Evolutionary conservation across 2,113 vertebrate species (phyloP).

Genomic region (Neotoma lepida): DNA sequence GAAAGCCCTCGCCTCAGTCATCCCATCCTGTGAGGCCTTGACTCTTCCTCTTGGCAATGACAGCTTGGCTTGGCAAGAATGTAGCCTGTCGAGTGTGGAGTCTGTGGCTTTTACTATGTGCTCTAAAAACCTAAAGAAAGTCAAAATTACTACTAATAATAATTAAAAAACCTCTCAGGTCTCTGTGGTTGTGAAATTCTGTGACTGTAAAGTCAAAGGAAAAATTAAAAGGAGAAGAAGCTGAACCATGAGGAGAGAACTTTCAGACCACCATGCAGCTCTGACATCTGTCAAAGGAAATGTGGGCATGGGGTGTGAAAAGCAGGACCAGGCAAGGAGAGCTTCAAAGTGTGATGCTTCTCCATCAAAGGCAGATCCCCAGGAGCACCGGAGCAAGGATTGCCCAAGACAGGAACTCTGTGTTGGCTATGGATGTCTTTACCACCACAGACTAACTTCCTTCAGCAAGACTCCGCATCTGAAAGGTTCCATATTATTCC

Average conservation of each 20-base stretch:
- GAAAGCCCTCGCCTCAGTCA: neutral
- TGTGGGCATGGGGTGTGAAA: neutral
- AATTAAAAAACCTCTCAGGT: neutral
- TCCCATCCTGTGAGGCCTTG: neutral
- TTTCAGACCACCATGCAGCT: neutral
- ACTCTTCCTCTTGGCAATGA: conserved; percentile 17
- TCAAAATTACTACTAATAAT: neutral
- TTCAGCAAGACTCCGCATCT: neutral
- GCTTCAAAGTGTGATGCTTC: neutral
- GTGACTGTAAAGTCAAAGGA: neutral
- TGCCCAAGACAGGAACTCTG: neutral
- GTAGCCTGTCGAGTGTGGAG: neutral
- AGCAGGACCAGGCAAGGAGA: neutral
- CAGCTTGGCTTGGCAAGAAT: neutral
- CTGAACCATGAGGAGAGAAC: neutral
- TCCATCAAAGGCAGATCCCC: neutral
- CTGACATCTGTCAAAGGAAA: neutral
- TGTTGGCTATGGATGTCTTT: neutral
- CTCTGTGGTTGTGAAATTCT: neutral
- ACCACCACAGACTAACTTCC: neutral
- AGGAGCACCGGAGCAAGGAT: neutral
- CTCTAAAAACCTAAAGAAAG: conserved; percentile 11
- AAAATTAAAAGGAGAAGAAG: neutral
- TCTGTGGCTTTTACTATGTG: neutral
- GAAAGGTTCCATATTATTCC: neutral